Evolutionary conservation across 2,113 vertebrate genomes (phyloP).

Genomic region (Indri indri): DNA sequence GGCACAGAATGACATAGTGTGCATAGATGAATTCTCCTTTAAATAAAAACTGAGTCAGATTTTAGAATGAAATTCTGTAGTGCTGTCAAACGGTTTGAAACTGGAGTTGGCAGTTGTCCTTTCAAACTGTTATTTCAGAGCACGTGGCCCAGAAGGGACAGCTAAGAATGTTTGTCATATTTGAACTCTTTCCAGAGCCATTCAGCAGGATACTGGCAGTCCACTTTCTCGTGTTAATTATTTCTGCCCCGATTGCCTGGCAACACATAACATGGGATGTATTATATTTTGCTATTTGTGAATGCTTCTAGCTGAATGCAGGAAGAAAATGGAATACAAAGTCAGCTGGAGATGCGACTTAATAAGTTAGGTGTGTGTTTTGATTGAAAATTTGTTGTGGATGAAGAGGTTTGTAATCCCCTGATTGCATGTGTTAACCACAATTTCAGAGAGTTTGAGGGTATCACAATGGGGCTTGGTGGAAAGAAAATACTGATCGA

Average conservation of each 20-base stretch:
- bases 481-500: conserved; percentile 64
- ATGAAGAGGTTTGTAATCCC: conserved; percentile 60
- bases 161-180: conserved; percentile 86
- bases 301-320: conserved; percentile 80
- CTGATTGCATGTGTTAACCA: conserved; percentile 50
- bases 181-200: conserved; percentile 86
- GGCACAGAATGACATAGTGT: conserved; percentile 36
- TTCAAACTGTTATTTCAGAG: conserved; percentile 84
- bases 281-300: conserved; percentile 83
- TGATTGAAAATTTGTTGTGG: conserved; percentile 74
- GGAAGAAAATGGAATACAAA: conserved; percentile 79
- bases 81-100: conserved; percentile 81
- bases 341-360: conserved; percentile 76
- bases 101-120: conserved; percentile 85
- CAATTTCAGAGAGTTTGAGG: conserved; percentile 63
- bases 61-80: conserved; percentile 77
- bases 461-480: conserved; percentile 62
- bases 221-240: conserved; percentile 85
- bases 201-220: conserved; percentile 87
- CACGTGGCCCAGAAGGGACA: conserved; percentile 83
- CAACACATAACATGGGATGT: conserved; percentile 82
- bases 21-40: conserved; percentile 68
- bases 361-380: conserved; percentile 70
- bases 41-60: conserved; percentile 74
- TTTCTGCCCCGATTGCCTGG: conserved; percentile 87